phyloP scores from a whole-genome alignment of 1,140 invertebrate species.

The Drosophila persimilis region DNA sequence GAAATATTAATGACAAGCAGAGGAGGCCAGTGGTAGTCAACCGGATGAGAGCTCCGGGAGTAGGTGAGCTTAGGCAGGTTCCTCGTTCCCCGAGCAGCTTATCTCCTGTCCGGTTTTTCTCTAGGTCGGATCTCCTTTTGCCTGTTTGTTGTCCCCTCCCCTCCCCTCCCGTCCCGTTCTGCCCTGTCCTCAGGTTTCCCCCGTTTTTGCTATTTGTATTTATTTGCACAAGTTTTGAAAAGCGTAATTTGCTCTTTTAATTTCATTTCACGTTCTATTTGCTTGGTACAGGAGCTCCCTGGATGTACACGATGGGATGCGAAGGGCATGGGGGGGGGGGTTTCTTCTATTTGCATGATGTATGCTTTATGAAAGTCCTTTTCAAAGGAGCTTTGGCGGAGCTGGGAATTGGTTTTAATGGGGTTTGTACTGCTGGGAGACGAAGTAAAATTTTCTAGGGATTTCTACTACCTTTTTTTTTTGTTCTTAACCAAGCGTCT shows the following conservation, averaged over 20 bases:
- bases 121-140: slow-evolving; percentile 1
- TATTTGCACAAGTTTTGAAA: slow-evolving; percentile 59
- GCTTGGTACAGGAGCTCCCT: slow-evolving; percentile 16
- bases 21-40: slow-evolving; percentile 8
- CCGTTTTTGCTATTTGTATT: slow-evolving; percentile 57
- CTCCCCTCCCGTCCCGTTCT: not conserved
- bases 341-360: slow-evolving; percentile 22
- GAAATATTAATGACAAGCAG: slow-evolving; percentile 74
- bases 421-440: not conserved
- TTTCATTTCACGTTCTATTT: slow-evolving; percentile 73
- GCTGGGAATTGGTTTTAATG: slow-evolving; percentile 14
- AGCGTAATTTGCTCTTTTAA: slow-evolving; percentile 73
- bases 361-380: slow-evolving; percentile 22
- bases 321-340: slow-evolving; percentile 5
- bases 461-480: no score
- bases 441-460: no score
- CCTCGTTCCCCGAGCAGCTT: slow-evolving; percentile 9
- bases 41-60: slow-evolving; percentile 41
- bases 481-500: no score
- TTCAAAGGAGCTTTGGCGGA: slow-evolving; percentile 20
- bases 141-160: not conserved
- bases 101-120: slow-evolving; percentile 15
- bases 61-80: slow-evolving; percentile 31
- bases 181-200: not conserved
- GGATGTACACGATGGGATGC: slow-evolving; percentile 2